A percentile compares a stretch with the other conserved stretches of the same genome.
Conservation (phyloP, 2,113 vertebrate genomes). For the Stictonetta naevosa region DNA sequence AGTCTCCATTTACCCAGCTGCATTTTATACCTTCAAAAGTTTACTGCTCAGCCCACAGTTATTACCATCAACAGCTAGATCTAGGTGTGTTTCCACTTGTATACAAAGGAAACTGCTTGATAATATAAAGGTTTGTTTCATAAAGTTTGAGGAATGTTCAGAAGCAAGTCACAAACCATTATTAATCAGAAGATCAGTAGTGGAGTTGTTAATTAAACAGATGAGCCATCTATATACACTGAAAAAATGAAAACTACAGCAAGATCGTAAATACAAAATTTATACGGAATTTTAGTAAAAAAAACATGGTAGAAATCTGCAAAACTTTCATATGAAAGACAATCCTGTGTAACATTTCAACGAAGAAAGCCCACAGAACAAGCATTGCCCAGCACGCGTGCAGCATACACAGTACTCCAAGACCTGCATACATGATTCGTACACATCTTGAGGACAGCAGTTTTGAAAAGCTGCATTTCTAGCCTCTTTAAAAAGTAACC, state of each 20-base stretch:
- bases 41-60: neutral
- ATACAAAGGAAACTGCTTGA: neutral
- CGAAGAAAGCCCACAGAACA: neutral
- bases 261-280: conserved; percentile 47
- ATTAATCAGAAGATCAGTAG: neutral
- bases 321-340: conserved; percentile 24
- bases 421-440: neutral
- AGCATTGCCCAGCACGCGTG: neutral
- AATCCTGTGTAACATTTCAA: neutral
- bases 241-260: conserved; percentile 33
- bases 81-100: too few relatives aligned
- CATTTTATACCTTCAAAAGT: neutral
- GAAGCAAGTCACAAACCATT: neutral
- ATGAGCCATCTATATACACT: neutral
- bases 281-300: conserved; percentile 58
- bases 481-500: neutral
- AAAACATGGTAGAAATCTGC: neutral
- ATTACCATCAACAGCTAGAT: neutral
- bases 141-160: neutral
- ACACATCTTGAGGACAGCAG: neutral
- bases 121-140: neutral
- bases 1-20: neutral
- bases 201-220: neutral
- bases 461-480: neutral
- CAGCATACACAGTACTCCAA: neutral